Percentiles rank a stretch among this genome's conserved stretches.
Conservation (phyloP, 2,113 vertebrate species). For the Formicarius rufipectus region DNA sequence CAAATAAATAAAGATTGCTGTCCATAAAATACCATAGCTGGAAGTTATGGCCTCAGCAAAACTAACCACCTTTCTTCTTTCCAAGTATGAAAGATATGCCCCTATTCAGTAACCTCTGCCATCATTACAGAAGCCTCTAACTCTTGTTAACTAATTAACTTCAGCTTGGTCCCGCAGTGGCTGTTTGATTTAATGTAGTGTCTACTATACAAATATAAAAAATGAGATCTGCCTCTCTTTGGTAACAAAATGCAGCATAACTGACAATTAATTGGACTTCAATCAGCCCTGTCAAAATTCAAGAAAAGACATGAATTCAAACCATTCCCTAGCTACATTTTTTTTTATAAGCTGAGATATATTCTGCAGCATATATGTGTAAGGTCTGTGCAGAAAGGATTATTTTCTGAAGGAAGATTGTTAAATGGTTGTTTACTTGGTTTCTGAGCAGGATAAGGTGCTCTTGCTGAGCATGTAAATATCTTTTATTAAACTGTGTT, state of each 20-base stretch:
- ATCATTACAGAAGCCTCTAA: neutral
- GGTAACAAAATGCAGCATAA: neutral
- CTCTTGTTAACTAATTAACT: neutral
- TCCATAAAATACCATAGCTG: neutral
- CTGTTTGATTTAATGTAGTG: neutral
- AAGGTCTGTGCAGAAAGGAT: neutral
- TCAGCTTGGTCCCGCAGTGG: neutral
- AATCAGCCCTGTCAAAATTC: neutral
- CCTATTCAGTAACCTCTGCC: neutral
- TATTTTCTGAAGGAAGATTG: neutral
- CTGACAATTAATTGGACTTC: neutral
- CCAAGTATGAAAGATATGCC: neutral
- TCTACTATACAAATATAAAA: neutral
- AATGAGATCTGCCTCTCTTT: neutral
- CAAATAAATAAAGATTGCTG: neutral
- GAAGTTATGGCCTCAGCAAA: neutral
- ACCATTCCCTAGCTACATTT: accelerated
- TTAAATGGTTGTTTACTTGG: neutral
- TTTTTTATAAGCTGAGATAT: neutral
- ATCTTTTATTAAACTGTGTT: neutral
- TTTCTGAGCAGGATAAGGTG: neutral
- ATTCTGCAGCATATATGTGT: accelerated
- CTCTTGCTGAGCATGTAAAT: neutral
- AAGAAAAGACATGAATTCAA: neutral
- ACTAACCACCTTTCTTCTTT: neutral